Evolutionary conservation across 2,888 invertebrate species (phyloP), one percentile per base, ranked within the genome.

Genomic region (Herminia tarsipennalis): DNA sequence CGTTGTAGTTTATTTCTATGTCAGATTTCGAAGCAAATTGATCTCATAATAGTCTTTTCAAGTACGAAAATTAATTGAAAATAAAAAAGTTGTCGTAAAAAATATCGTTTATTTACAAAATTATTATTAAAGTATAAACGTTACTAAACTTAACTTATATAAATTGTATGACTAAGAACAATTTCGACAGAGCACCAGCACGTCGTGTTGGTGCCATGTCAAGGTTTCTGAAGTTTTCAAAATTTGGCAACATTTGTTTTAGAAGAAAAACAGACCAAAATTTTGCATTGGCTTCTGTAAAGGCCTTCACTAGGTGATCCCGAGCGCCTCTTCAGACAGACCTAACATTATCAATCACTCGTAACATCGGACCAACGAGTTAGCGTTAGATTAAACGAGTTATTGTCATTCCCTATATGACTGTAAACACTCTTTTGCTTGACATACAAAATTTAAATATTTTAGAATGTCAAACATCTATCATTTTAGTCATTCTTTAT

Each of bases 301-400:
- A 51, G 59, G 45, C 56, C 50, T 40, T 29, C 36, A 38, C 36
- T 48, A 47, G 17, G 45, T 40, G 49, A 44, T 53, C 49, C 66
- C 64, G 78, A 86, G 86, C 87, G 82, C 76, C 86, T 88, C 88
- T 82, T 83, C 72, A 82, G 76, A 81, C 83, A 81, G 78, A 83
- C 72, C 56, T 55, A 39, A 13, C 5, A 3, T 25, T 21, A n/a
- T 17, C 25, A 12, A 9, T 22, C 5, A 28, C 16, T 25, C 5
- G 12, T 6, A 4, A 20, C 17, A 10, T 9, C n/a, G n/a, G n/a
- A n/a, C n/a, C n/a, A n/a, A n/a, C n/a, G 8, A 1, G 14, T 10
- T 1, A 33, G 6, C n/a, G 12, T 21, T n/a, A 33, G 12, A 33
- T 6, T 8, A 33, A 5, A 17, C 2, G 5, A 2, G 6, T 4